phyloP scores from a whole-genome alignment of 1,140 invertebrate genomes.

The Lutraria rhynchaena region DNA sequence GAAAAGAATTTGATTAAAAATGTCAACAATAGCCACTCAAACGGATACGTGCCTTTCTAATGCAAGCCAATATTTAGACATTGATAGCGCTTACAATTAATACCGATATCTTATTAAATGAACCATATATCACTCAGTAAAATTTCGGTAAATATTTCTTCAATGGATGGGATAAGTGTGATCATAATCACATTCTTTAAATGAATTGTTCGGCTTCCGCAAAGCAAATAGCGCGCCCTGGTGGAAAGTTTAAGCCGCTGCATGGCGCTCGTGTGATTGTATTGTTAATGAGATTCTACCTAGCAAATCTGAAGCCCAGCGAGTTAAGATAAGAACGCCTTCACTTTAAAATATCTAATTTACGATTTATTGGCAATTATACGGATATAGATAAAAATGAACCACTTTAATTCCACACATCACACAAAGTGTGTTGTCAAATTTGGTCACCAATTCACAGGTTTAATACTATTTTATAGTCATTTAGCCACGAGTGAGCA shows the following conservation, averaged over 20 bases:
- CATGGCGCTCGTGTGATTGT: not conserved
- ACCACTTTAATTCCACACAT: too few relatives aligned
- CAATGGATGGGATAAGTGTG: not conserved
- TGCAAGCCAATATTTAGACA: constrained; percentile 13
- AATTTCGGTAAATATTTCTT: constrained; percentile 31
- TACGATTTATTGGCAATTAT: constrained; percentile 28
- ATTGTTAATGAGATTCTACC: constrained; percentile 33
- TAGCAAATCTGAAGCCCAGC: constrained; percentile 20
- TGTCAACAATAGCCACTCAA: constrained; percentile 17
- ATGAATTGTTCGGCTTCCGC: constrained; percentile 1
- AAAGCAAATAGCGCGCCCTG: constrained; percentile 2
- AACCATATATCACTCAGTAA: constrained; percentile 28
- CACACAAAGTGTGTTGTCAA: too few relatives aligned
- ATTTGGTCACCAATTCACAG: too few relatives aligned
- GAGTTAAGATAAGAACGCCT: not conserved
- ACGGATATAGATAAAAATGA: too few relatives aligned
- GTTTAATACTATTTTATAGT: too few relatives aligned
- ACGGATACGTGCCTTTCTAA: constrained; percentile 1
- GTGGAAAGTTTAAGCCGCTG: not conserved
- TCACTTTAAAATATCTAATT: constrained; percentile 8
- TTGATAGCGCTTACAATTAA: constrained; percentile 21
- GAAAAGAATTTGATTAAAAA: constrained; percentile 32
- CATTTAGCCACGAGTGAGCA: too few relatives aligned
- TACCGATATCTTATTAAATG: constrained; percentile 25
- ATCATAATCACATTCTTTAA: not conserved